Evolutionary conservation across 2,797 vertebrate genomes (phyloP).

Genomic region (Enteromius mattozi): DNA sequence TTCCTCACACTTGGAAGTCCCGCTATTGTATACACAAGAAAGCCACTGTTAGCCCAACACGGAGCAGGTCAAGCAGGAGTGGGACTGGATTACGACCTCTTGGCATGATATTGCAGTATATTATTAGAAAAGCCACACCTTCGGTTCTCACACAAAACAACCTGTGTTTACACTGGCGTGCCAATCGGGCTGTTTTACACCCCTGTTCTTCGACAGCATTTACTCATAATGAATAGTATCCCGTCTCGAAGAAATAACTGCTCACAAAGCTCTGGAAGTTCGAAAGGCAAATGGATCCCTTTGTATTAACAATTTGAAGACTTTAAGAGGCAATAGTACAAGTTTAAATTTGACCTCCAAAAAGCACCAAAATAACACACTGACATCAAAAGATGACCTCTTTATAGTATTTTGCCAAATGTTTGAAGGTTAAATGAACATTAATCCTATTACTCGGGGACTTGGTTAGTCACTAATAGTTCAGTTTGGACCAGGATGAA

Average conservation of each 20-base stretch:
- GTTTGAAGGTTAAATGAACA: conserved; percentile 33
- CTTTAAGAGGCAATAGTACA: neutral
- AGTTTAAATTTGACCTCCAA: conserved; percentile 6
- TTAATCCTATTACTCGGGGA: conserved; percentile 7
- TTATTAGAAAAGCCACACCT: conserved; percentile 59
- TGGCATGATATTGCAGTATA: conserved; percentile 57
- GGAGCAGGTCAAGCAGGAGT: conserved; percentile 60
- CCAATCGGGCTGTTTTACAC: conserved; percentile 39
- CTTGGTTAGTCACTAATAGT: conserved; percentile 13
- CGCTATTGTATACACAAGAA: conserved; percentile 59
- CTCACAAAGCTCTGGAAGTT: conserved; percentile 24
- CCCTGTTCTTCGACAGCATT: conserved; percentile 59
- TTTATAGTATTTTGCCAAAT: neutral
- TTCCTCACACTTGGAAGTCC: conserved; percentile 59
- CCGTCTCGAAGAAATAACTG: conserved; percentile 53
- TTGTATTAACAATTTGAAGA: neutral
- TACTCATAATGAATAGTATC: conserved; percentile 56
- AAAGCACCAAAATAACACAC: neutral
- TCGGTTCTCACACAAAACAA: conserved; percentile 51
- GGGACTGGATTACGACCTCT: conserved; percentile 50
- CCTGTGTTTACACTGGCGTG: conserved; percentile 49
- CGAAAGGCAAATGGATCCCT: conserved; percentile 17
- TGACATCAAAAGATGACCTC: conserved; percentile 14
- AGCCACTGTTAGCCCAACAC: conserved; percentile 52
- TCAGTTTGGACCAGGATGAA: conserved; percentile 23